Conservation (phyloP, 2,888 invertebrate species). For the Heliconius ismenius region DNA sequence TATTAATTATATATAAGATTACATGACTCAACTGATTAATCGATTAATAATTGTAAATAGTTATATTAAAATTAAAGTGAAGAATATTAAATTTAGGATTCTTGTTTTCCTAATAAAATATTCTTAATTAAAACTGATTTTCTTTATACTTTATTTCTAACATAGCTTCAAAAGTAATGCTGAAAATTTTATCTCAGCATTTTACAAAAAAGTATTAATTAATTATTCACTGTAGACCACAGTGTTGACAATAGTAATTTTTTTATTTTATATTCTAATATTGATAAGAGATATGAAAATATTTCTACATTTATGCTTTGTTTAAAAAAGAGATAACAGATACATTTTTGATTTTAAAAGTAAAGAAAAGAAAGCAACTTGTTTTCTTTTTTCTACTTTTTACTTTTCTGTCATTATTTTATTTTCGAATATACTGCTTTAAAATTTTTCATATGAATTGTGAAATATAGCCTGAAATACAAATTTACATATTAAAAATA, state of each 20-base stretch:
- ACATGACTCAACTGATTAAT: slow-evolving; percentile 70
- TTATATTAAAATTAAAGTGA: slow-evolving; percentile 58
- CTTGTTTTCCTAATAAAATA: slow-evolving; percentile 80
- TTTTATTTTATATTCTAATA: background rate
- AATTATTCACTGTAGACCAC: background rate
- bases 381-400: no score
- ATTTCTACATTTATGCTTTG: no score
- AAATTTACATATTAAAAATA: no score
- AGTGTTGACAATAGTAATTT: background rate
- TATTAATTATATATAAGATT: slow-evolving; percentile 74
- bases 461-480: no score
- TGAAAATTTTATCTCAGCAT: background rate
- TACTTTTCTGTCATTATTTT: no score
- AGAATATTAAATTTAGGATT: slow-evolving; percentile 68
- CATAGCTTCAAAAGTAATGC: background rate
- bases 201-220: background rate
- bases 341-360: background rate
- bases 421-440: no score
- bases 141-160: slow-evolving; percentile 41
- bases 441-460: no score
- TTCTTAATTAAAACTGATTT: slow-evolving; percentile 54
- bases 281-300: background rate
- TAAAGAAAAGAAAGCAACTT: background rate
- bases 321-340: no score
- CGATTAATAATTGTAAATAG: slow-evolving; percentile 76